phyloP scores from a whole-genome alignment of 2,797 vertebrate species.

The Scyliorhinus canicula region DNA sequence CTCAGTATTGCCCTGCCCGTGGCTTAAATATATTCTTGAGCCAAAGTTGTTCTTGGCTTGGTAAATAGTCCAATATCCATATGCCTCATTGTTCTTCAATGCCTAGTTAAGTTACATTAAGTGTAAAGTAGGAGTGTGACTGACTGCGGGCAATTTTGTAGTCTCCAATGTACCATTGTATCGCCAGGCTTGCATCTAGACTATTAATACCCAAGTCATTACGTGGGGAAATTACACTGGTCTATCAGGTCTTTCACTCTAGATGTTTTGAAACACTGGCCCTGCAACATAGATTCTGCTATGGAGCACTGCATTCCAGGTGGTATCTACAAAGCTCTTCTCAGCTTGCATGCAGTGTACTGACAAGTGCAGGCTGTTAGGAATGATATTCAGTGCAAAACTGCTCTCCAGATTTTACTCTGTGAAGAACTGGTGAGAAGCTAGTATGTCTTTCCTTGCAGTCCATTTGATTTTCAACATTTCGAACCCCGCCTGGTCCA shows the following conservation, averaged over 20 bases:
- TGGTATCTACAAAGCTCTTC: not conserved
- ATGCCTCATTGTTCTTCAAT: not conserved
- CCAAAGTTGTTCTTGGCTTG: not conserved
- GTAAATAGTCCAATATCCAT: not conserved
- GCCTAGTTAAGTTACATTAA: not conserved
- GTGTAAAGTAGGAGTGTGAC: not conserved
- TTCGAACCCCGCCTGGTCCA: not conserved
- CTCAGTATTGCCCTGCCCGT: not conserved
- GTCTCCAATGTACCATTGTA: not conserved
- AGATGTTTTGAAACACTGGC: not conserved
- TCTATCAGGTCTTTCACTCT: not conserved
- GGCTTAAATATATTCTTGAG: not conserved
- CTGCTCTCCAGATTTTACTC: not conserved
- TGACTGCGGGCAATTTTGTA: not conserved
- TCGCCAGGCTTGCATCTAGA: not conserved
- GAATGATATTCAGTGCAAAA: not conserved
- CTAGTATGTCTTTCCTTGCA: not conserved
- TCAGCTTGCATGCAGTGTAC: not conserved
- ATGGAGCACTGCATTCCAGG: not conserved
- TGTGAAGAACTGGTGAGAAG: not conserved
- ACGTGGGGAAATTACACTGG: not conserved
- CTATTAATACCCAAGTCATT: not conserved
- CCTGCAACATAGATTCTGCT: not conserved
- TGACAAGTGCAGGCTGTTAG: not conserved
- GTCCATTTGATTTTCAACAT: not conserved